Percentiles rank a stretch among this genome's conserved stretches.
These are phyloP conservation scores for Peromyscus attwateri DNA, from an alignment of 2,797 vertebrate genomes.

Conservation along the genomic window DNA sequence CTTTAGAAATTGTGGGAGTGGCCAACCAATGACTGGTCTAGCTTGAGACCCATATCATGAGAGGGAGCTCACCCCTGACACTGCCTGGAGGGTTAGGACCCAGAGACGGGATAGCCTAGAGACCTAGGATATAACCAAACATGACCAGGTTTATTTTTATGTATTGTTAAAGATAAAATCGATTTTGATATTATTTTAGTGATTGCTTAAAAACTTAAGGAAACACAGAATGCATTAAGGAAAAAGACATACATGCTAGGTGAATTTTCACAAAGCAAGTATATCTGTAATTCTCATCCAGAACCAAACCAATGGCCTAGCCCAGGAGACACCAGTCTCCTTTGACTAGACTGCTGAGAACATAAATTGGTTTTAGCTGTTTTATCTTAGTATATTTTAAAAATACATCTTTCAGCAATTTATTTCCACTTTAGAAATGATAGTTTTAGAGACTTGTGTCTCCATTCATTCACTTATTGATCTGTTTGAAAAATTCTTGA, in stretches of 20 bases:
- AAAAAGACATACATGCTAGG: not conserved
- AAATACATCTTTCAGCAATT: not conserved
- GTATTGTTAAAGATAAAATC: not conserved
- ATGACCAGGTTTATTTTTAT: not conserved
- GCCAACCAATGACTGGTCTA: not conserved
- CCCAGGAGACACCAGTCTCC: not conserved
- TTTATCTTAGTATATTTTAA: conserved; percentile 39
- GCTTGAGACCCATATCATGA: not conserved
- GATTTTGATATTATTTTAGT: conserved; percentile 31
- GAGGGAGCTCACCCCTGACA: not conserved
- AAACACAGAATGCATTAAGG: not conserved
- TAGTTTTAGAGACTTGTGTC: not conserved
- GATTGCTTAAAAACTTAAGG: not conserved
- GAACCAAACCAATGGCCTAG: not conserved
- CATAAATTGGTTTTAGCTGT: not conserved
- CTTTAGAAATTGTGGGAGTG: not conserved
- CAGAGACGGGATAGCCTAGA: not conserved
- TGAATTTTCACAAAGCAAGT: not conserved
- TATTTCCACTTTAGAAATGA: conserved; percentile 19
- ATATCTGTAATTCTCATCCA: not conserved
- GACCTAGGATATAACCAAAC: not conserved
- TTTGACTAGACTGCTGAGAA: not conserved
- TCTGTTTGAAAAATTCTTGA: not conserved
- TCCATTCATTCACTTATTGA: not conserved
- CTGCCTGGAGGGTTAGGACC: not conserved